Percentiles rank a stretch among this genome's conserved stretches.
Conservation (phyloP, 2,888 invertebrate species). For the Tipula vernalis region DNA sequence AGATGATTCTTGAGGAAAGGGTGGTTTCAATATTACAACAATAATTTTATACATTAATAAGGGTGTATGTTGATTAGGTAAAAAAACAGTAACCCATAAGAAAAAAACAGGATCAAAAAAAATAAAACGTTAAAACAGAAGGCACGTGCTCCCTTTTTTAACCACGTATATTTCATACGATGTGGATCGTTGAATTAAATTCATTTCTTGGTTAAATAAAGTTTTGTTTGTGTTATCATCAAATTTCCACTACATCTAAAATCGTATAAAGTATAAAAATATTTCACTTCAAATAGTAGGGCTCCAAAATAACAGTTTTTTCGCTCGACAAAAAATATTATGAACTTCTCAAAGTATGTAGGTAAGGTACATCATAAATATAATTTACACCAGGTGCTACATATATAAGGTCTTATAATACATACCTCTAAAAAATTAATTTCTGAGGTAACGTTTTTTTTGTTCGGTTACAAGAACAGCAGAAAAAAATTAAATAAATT, state of each 20-base stretch:
- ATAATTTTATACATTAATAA: neutral
- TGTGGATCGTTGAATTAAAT: neutral
- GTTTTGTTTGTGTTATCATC: neutral
- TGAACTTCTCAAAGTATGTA: neutral
- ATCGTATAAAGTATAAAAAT: neutral
- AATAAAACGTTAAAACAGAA: neutral
- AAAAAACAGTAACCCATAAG: neutral
- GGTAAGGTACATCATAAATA: neutral
- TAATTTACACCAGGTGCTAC: neutral
- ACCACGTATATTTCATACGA: neutral
- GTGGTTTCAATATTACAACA: neutral
- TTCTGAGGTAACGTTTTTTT: neutral
- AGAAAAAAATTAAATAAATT: neutral
- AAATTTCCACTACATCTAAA: neutral
- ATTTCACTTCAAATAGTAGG: neutral
- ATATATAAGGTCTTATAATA: neutral
- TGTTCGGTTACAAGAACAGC: neutral
- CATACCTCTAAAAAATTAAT: neutral
- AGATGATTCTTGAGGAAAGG: neutral
- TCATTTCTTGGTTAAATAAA: neutral
- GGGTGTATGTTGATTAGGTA: neutral
- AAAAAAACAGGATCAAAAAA: neutral
- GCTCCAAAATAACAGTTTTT: neutral
- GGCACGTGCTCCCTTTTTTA: neutral
- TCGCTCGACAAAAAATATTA: too few relatives aligned